Percentiles rank a stretch among this genome's conserved stretches.
These are phyloP conservation scores for Caenorhabditis auriculariae DNA, from an alignment of 2,888 invertebrate species.

Conservation along the genomic window DNA sequence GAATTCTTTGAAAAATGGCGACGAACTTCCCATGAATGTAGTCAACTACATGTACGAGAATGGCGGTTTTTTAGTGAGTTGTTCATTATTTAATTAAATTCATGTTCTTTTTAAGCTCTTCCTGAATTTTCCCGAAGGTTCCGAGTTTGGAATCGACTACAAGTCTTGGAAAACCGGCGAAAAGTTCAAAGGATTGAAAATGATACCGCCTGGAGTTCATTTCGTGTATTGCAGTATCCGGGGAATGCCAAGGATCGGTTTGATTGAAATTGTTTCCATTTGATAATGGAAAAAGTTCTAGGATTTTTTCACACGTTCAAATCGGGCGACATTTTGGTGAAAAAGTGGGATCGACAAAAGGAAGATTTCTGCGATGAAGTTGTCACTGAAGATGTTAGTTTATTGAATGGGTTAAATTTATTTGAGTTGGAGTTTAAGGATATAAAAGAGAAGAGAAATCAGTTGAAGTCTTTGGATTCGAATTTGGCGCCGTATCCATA, in stretches of 20 bases:
- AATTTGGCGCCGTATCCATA: slow-evolving; percentile 89
- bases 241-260: slow-evolving; percentile 42
- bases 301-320: slow-evolving; percentile 86
- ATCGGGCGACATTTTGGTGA: slow-evolving; percentile 80
- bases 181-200: slow-evolving; percentile 91
- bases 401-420: neutral
- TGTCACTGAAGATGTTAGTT: slow-evolving; percentile 19
- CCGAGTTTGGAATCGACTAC: slow-evolving; percentile 94
- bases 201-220: slow-evolving; percentile 96
- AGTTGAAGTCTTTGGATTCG: slow-evolving; percentile 76
- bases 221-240: slow-evolving; percentile 74
- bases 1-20: slow-evolving; percentile 2
- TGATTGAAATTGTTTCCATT: neutral
- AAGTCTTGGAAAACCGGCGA: slow-evolving; percentile 86
- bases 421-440: slow-evolving; percentile 3
- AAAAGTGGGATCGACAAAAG: slow-evolving; percentile 79
- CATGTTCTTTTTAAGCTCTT: slow-evolving; percentile 68
- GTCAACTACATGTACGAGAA: slow-evolving; percentile 35
- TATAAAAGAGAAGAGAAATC: slow-evolving; percentile 61
- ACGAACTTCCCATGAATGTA: neutral
- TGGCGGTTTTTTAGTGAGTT: slow-evolving; percentile 40
- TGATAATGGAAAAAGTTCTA: slow-evolving; percentile 1
- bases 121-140: slow-evolving; percentile 81
- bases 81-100: neutral
- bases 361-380: slow-evolving; percentile 71